These are phyloP conservation scores for Pseudomyrmex gracilis DNA, from an alignment of 1,140 invertebrate species.

Conservation along the genomic window DNA sequence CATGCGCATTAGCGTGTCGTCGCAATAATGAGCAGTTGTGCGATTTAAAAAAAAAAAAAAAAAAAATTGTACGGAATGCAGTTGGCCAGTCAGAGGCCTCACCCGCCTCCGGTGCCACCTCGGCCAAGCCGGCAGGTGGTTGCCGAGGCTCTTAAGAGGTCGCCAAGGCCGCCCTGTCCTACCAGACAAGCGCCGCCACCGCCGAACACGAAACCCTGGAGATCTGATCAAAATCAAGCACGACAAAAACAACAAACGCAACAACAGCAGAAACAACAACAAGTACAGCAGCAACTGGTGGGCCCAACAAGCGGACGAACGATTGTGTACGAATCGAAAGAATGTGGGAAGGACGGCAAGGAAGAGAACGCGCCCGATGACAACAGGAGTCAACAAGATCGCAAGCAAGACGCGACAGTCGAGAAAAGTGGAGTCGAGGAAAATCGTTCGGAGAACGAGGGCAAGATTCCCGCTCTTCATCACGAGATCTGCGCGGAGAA, in stretches of 20 bases:
- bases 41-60: slow-evolving; percentile 17
- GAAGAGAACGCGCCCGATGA: background rate
- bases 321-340: slow-evolving; percentile 74
- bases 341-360: slow-evolving; percentile 41
- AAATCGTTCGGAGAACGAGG: slow-evolving; percentile 38
- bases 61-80: slow-evolving; percentile 81
- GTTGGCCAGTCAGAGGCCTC: slow-evolving; percentile 82
- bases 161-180: slow-evolving; percentile 85
- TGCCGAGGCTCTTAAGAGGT: slow-evolving; percentile 89
- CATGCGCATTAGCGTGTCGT: background rate
- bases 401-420: slow-evolving; percentile 19
- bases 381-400: slow-evolving; percentile 26
- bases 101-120: slow-evolving; percentile 91
- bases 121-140: slow-evolving; percentile 89
- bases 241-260: slow-evolving; percentile 81
- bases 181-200: slow-evolving; percentile 84
- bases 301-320: slow-evolving; percentile 68
- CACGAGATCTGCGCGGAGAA: slow-evolving; percentile 3
- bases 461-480: slow-evolving; percentile 7
- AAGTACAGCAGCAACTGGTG: slow-evolving; percentile 50
- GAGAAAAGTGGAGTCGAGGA: slow-evolving; percentile 55
- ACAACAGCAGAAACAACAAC: slow-evolving; percentile 50
- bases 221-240: slow-evolving; percentile 77
- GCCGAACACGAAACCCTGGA: slow-evolving; percentile 84
- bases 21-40: slow-evolving; percentile 33